Percentiles rank a stretch among this genome's conserved stretches.
Conservation (phyloP, 2,797 vertebrate genomes). For the Pangasius larnaudii region DNA sequence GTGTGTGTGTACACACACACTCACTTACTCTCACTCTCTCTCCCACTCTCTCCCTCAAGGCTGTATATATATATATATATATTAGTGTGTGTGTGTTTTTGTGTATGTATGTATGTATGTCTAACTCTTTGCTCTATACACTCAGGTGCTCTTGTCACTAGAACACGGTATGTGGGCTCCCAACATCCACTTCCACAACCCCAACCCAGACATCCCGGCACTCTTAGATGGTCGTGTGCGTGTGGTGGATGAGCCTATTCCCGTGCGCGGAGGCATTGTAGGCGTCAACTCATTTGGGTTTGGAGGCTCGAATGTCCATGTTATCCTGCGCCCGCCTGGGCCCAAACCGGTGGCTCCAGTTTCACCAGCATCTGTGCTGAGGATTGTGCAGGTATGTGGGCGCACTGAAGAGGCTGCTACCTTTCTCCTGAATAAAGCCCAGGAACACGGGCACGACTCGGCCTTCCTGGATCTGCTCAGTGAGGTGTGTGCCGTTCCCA, state of each 20-base stretch:
- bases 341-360: conserved; percentile 44
- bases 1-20: no score
- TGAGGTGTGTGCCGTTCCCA: conserved; percentile 76
- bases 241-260: conserved; percentile 83
- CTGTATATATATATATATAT: no score
- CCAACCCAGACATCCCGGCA: conserved; percentile 88
- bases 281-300: conserved; percentile 96
- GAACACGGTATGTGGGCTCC: conserved; percentile 92
- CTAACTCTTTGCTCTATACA: no score
- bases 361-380: conserved; percentile 60
- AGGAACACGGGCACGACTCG: conserved; percentile 67
- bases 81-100: neutral
- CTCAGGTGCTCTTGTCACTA: conserved; percentile 88
- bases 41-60: no score
- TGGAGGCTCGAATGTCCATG: conserved; percentile 92
- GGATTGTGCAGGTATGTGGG: conserved; percentile 85
- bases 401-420: conserved; percentile 85
- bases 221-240: conserved; percentile 81
- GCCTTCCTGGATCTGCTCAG: conserved; percentile 84
- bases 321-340: conserved; percentile 84
- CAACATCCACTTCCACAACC: conserved; percentile 88
- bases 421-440: conserved; percentile 77
- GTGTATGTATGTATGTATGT: neutral
- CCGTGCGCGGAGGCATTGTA: conserved; percentile 83
- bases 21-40: no score